Percentiles rank a stretch among this genome's conserved stretches.
Conservation (phyloP, 2,888 invertebrate genomes). For the Acrobasis consociella region DNA sequence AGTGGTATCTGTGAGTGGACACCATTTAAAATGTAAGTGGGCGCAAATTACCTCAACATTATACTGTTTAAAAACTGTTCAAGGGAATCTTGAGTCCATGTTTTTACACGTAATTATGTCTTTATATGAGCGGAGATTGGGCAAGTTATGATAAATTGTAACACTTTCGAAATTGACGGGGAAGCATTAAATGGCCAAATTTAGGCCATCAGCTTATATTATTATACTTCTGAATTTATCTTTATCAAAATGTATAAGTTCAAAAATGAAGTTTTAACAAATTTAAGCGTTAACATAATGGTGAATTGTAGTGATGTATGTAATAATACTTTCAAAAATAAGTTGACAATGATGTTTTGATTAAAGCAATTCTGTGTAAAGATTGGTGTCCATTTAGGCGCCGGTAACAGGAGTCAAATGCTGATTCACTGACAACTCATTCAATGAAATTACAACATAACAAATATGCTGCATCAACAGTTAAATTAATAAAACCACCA, state of each 20-base stretch:
- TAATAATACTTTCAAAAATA: neutral
- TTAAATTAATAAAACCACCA: neutral
- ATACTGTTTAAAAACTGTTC: constrained; percentile 34
- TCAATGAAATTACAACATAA: neutral
- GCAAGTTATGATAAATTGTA: constrained; percentile 37
- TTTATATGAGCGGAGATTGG: constrained; percentile 33
- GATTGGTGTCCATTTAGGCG: neutral
- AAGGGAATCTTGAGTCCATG: constrained; percentile 41
- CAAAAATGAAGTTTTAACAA: no score
- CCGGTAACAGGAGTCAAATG: neutral
- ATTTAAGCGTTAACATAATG: neutral
- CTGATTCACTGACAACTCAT: constrained; percentile 8
- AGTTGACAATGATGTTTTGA: neutral
- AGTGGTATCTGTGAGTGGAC: constrained; percentile 38
- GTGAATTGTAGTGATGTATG: neutral
- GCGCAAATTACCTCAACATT: constrained; percentile 48
- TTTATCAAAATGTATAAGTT: no score
- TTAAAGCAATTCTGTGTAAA: neutral
- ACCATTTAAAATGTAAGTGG: constrained; percentile 52
- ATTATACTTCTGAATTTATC: neutral
- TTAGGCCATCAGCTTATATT: constrained; percentile 3
- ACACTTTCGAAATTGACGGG: constrained; percentile 24
- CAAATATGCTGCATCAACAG: neutral
- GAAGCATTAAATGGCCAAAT: neutral
- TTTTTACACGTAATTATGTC: constrained; percentile 41